Base-by-base conservation (phyloP, 2,888 invertebrate genomes). In the Mesoligia furuncula region DNA sequence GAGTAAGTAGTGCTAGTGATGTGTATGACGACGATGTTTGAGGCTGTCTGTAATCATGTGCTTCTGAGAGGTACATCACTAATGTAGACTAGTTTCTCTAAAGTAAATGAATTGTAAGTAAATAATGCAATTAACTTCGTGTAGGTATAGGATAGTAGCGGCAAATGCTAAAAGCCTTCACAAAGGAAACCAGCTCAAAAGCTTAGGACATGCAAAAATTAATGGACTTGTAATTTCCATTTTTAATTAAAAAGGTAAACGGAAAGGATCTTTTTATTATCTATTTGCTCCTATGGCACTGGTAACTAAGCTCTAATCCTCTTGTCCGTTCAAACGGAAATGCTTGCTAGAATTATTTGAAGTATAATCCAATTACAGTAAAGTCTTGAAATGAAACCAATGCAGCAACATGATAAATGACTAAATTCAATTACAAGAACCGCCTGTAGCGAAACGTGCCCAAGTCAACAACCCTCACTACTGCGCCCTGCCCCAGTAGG, bases 211-310 rank as follows among this genome's bases (percentile, higher is more conserved):
- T n/a, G 39, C 24, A 42, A 27, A 78, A 65, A 54, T 42, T 20
- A 36, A 42, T 68, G 24, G 0, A 42, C 48, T 68, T 51, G 0
- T 61, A 31, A 61, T 51, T 78, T 8, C 27, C 51, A 62, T 48
- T 77, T 78, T 67, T 51, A 42, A 61, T 67, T 67, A 61, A 67
- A 77, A 59, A n/a, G 8, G 15, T 78, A 42, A 79, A 79, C 27
- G 31, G 20, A 42, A n/a, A n/a, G 3, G 42, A 27, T 77, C 20
- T 36, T 78, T n/a, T 51, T 61, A 45, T 68, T 36, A 27, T 5
- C 5, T 51, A n/a, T 68, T 69, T 45, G 27, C 31, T 51, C 24
- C 1, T 15, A 42, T n/a, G 48, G n/a, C 9, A 51, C 68, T 39
- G 27, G 11, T 31, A 59, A 59, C 9, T 24, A 27, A 77, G 24